A percentile compares a stretch with the other conserved stretches of the same genome.
Conservation (phyloP, 2,113 vertebrate species). For the Lagenorhynchus albirostris region DNA sequence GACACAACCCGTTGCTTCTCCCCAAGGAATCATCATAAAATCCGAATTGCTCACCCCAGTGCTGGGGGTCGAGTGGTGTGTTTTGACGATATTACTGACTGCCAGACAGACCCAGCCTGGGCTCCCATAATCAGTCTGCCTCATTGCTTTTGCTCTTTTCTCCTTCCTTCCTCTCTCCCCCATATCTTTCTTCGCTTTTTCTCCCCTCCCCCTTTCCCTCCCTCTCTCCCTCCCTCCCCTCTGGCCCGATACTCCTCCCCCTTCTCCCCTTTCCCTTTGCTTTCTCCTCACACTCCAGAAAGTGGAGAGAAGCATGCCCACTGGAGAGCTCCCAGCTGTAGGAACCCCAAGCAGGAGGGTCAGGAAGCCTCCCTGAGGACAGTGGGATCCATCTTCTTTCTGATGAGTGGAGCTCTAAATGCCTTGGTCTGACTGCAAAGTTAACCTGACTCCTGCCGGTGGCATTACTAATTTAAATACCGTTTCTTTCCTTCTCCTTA, state of each 20-base stretch:
- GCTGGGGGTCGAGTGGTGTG: too few relatives aligned
- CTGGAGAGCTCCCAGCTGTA: not conserved
- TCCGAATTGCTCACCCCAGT: not conserved
- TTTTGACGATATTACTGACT: not conserved
- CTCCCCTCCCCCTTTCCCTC: too few relatives aligned
- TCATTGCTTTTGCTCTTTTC: not conserved
- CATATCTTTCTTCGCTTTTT: not conserved
- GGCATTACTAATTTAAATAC: not conserved
- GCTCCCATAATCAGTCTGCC: not conserved
- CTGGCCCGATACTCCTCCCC: too few relatives aligned
- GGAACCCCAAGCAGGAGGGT: not conserved
- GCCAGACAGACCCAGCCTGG: accelerated
- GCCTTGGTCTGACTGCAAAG: not conserved
- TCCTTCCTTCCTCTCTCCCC: not conserved
- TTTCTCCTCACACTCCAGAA: not conserved
- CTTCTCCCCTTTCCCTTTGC: not conserved
- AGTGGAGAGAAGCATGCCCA: not conserved
- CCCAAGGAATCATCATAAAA: not conserved
- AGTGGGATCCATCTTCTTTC: not conserved
- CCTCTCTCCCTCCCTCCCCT: not conserved
- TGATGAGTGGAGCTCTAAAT: not conserved
- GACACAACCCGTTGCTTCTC: not conserved
- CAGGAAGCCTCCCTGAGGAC: not conserved
- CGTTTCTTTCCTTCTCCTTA: not conserved
- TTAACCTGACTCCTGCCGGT: not conserved